Conservation (phyloP, 2,888 invertebrate species). For the Macrosiphum euphorbiae region DNA sequence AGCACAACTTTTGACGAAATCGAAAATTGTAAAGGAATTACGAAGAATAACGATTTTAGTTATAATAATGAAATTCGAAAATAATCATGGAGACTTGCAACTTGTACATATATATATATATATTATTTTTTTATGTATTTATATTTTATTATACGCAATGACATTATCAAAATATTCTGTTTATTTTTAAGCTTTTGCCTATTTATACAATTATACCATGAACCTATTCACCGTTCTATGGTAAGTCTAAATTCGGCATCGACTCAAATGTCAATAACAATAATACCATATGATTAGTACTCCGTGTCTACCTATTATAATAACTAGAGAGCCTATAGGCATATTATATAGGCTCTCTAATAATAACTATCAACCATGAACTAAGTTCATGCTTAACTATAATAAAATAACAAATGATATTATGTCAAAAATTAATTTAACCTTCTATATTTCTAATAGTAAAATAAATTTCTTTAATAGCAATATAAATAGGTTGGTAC, state of each 20-base stretch:
- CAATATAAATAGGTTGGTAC: background rate
- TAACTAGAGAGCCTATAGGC: no score
- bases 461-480: background rate
- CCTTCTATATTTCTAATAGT: background rate
- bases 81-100: no score
- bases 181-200: background rate
- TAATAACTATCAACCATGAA: no score
- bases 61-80: no score
- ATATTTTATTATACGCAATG: background rate
- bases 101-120: no score
- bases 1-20: no score
- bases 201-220: background rate
- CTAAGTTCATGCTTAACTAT: no score
- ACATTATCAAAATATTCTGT: background rate
- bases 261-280: background rate
- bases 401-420: no score
- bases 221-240: background rate
- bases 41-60: no score
- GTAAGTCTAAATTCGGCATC: background rate
- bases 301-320: no score
- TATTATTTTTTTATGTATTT: background rate
- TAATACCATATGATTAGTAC: background rate
- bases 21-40: no score
- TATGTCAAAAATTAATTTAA: background rate
- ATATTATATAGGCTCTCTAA: no score